Base-by-base conservation (phyloP, 2,113 vertebrate genomes). In the Phalacrocorax carbo region DNA sequence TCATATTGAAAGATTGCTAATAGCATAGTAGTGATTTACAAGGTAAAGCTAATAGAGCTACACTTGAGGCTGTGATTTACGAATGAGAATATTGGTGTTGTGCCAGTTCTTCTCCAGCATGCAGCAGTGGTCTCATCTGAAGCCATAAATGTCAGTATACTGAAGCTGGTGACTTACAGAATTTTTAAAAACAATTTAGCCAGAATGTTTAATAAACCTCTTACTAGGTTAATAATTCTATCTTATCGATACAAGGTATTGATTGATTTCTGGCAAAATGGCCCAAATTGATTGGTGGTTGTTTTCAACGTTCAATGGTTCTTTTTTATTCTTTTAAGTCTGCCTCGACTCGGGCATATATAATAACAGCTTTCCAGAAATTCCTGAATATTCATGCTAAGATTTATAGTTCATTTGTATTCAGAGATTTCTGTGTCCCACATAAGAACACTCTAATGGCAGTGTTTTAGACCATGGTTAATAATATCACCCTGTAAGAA, bases 1-100 rank as follows among this genome's bases (percentile, higher is more conserved):
- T 92, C 82, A 83, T 75, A 86, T 32, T 96, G 87, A 97, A 95
- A 90, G 73, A 94, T 90, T 94, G 86, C 95, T 97, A 97, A 92
- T 95, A 86, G 34, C 88, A n/a, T 16, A 77, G 52, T 69, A 52
- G 68, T 97, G 90, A 97, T 97, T 96, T 97, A 96, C 78, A 78
- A 66, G 89, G 75, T 68, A 90, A 77, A 91, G 88, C 87, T 90
- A 92, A 93, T 92, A 91, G 62, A 65, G 77, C 82, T 95, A 32
- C 65, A 40, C 89, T 85, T 61, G 80, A 94, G 88, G 60, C 79
- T 94, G 55, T 96, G 85, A 93, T 92, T 95, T 92, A 85, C 86
- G 93, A 95, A 95, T 96, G 86, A 96, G 93, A 46, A 13, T 88
- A 36, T 75, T 96, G 75, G 90, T 82, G 82, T 9, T 48, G 57